A percentile compares a stretch with the other conserved stretches of the same genome.
These are phyloP conservation scores for Cepphus grylle DNA, from an alignment of 2,113 vertebrate genomes.

Conservation along the genomic window DNA sequence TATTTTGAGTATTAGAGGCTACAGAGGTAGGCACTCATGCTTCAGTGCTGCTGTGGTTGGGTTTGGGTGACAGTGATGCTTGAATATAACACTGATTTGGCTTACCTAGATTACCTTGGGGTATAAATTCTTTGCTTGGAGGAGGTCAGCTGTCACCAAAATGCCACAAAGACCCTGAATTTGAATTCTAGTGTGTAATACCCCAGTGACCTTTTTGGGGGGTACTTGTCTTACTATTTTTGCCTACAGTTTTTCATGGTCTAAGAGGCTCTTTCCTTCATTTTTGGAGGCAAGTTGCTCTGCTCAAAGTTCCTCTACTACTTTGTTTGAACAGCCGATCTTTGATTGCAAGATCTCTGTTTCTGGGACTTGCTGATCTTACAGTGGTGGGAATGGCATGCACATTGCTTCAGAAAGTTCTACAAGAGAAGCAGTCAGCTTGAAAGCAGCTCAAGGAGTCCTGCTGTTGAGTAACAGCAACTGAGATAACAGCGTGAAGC, in stretches of 20 bases:
- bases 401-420: neutral
- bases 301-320: neutral
- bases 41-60: neutral
- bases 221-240: neutral
- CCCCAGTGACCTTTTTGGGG: rapidly evolving
- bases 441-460: neutral
- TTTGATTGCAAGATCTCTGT: neutral
- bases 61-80: neutral
- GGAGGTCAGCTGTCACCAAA: neutral
- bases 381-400: neutral
- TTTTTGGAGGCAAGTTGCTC: neutral
- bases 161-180: neutral
- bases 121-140: neutral
- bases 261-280: neutral
- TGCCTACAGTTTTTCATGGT: neutral
- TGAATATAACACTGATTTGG: neutral
- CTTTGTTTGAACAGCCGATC: neutral
- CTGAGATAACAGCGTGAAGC: neutral
- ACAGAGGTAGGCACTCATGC: neutral
- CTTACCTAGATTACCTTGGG: neutral
- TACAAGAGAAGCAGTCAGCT: neutral
- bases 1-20: neutral
- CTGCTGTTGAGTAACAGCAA: neutral
- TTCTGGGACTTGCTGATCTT: neutral
- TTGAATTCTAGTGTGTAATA: neutral